phyloP scores from a whole-genome alignment of 2,797 vertebrate species.

The Coregonus sp. region DNA sequence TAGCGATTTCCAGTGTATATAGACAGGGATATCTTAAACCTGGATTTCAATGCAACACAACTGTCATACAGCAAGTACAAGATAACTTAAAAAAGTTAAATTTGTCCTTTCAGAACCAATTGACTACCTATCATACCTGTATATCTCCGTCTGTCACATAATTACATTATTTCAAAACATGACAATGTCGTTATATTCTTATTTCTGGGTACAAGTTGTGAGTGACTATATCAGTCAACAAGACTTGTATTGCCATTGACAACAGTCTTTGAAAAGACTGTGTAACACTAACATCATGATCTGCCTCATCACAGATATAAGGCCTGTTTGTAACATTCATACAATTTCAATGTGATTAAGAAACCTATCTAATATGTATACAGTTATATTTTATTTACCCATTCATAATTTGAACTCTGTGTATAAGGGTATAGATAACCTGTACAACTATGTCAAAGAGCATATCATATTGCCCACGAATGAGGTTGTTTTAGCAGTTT shows the following conservation, averaged over 20 bases:
- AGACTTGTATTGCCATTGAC: slow-evolving; percentile 25
- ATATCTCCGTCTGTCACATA: slow-evolving; percentile 19
- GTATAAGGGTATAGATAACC: too few relatives aligned
- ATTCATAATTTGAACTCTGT: neutral
- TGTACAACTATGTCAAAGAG: too few relatives aligned
- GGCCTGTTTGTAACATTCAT: slow-evolving; percentile 77
- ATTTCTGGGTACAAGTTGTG: neutral
- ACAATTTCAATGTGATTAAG: slow-evolving; percentile 60
- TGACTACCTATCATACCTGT: slow-evolving; percentile 13
- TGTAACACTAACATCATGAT: slow-evolving; percentile 66
- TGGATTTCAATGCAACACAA: neutral
- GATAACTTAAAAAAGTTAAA: slow-evolving; percentile 8
- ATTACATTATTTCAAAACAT: slow-evolving; percentile 38
- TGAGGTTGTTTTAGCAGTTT: too few relatives aligned
- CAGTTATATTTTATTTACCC: neutral
- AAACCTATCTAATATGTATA: slow-evolving; percentile 38
- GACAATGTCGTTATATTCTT: slow-evolving; percentile 22
- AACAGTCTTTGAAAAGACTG: slow-evolving; percentile 65
- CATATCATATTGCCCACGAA: too few relatives aligned
- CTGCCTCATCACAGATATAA: slow-evolving; percentile 42
- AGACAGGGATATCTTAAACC: slow-evolving; percentile 36
- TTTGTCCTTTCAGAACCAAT: slow-evolving; percentile 16
- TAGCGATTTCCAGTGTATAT: slow-evolving; percentile 40
- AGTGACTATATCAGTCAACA: slow-evolving; percentile 1
- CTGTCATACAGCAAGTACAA: slow-evolving; percentile 31